Evolutionary conservation across 2,113 vertebrate species (phyloP).

Genomic region (Calcarius ornatus): DNA sequence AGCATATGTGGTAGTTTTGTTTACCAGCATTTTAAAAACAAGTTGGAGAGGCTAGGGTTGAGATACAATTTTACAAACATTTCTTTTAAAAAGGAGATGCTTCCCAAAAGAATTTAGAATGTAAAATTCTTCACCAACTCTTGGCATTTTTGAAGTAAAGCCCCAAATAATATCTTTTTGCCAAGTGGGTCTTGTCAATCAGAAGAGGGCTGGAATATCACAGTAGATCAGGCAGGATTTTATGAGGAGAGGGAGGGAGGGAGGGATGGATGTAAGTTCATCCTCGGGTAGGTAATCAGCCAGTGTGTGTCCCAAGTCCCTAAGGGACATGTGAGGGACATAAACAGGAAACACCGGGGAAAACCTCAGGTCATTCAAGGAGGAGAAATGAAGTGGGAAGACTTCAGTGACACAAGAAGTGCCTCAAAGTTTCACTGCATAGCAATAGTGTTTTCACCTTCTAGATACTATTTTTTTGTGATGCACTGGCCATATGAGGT

Average conservation of each 20-base stretch:
- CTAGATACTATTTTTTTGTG: neutral
- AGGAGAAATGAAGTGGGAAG: neutral
- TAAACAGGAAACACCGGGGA: neutral
- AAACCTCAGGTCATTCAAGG: neutral
- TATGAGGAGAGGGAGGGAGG: neutral
- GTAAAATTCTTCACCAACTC: neutral
- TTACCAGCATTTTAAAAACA: neutral
- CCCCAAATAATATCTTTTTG: neutral
- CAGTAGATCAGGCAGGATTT: neutral
- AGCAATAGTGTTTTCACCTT: neutral
- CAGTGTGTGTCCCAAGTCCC: neutral
- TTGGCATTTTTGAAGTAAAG: neutral
- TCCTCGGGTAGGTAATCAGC: neutral
- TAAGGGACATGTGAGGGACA: neutral
- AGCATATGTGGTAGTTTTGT: neutral
- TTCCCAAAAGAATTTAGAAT: neutral
- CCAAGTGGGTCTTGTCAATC: neutral
- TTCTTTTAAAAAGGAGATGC: neutral
- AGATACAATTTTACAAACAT: neutral
- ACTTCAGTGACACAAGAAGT: neutral
- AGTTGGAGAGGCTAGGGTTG: neutral
- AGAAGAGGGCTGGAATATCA: neutral
- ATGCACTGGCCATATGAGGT: accelerated
- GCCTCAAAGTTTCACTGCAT: neutral
- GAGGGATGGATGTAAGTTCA: neutral